Percentiles rank a stretch among this genome's conserved stretches.
These are phyloP conservation scores for Trachymyrmex cornetzi DNA, from an alignment of 1,140 invertebrate genomes.

Conservation along the genomic window DNA sequence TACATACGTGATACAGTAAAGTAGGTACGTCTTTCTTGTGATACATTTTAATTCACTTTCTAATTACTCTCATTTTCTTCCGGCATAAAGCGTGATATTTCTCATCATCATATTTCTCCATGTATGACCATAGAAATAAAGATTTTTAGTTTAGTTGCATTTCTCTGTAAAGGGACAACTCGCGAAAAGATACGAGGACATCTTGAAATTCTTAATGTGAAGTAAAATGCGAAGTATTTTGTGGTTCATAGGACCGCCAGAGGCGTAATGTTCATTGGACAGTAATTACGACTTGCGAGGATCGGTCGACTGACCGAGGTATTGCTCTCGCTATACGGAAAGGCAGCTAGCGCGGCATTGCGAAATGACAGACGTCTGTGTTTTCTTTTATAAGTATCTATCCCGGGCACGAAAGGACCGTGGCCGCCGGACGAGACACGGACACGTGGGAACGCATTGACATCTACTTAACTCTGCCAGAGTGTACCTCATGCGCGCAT, in stretches of 20 bases:
- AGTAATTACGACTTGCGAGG: conserved; percentile 68
- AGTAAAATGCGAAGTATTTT: conserved; percentile 52
- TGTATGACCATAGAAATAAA: neutral
- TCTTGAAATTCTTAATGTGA: conserved; percentile 8
- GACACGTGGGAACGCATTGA: conserved; percentile 70
- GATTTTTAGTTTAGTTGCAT: neutral
- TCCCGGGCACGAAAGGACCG: conserved; percentile 61
- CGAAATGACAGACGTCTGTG: conserved; percentile 71
- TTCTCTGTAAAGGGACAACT: neutral
- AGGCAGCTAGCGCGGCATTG: conserved; percentile 40
- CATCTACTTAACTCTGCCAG: conserved; percentile 52
- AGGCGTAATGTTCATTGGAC: conserved; percentile 44
- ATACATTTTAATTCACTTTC: conserved; percentile 64
- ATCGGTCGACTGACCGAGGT: conserved; percentile 42
- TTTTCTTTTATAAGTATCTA: conserved; percentile 66
- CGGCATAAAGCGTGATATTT: neutral
- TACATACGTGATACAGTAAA: neutral
- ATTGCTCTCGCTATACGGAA: conserved; percentile 38
- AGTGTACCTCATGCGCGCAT: conserved; percentile 23
- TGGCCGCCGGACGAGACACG: conserved; percentile 52
- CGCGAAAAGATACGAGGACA: neutral
- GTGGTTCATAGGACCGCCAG: conserved; percentile 28
- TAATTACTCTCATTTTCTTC: conserved; percentile 64
- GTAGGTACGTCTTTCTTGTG: conserved; percentile 37
- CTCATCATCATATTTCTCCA: neutral